These are phyloP conservation scores for Cephalophus harveyi DNA, from an alignment of 2,113 vertebrate species.

Conservation along the genomic window DNA sequence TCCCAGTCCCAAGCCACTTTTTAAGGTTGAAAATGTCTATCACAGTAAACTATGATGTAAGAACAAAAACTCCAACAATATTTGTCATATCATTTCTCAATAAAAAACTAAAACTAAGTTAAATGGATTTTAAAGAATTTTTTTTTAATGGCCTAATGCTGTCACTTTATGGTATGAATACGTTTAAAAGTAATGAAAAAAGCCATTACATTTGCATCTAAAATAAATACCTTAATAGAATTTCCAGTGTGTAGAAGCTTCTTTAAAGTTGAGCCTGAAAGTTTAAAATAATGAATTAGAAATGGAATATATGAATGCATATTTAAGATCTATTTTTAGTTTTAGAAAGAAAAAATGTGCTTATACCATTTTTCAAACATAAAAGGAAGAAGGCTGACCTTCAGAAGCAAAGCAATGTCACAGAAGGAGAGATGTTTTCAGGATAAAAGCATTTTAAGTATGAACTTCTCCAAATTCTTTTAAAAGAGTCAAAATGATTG, in stretches of 20 bases:
- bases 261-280: conserved; percentile 95
- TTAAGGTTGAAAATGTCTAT: background rate
- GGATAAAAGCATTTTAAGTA: conserved; percentile 19
- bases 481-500: background rate
- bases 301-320: background rate
- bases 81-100: background rate
- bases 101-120: conserved; percentile 13
- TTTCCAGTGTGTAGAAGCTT: conserved; percentile 99
- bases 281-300: conserved; percentile 56
- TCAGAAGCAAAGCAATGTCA: conserved; percentile 28
- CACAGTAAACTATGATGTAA: background rate
- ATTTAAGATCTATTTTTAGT: background rate
- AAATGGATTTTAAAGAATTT: background rate
- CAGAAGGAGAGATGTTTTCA: background rate
- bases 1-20: background rate
- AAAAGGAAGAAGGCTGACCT: background rate
- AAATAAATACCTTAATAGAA: conserved; percentile 91
- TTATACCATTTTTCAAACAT: background rate
- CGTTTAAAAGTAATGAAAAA: conserved; percentile 22
- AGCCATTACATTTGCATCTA: background rate
- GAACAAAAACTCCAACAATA: background rate
- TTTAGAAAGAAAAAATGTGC: conserved; percentile 5
- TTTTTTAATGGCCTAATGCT: background rate
- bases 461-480: conserved; percentile 29
- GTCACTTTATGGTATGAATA: background rate